Conservation (phyloP, 2,797 vertebrate species). For the Acanthurus leucopareius region DNA sequence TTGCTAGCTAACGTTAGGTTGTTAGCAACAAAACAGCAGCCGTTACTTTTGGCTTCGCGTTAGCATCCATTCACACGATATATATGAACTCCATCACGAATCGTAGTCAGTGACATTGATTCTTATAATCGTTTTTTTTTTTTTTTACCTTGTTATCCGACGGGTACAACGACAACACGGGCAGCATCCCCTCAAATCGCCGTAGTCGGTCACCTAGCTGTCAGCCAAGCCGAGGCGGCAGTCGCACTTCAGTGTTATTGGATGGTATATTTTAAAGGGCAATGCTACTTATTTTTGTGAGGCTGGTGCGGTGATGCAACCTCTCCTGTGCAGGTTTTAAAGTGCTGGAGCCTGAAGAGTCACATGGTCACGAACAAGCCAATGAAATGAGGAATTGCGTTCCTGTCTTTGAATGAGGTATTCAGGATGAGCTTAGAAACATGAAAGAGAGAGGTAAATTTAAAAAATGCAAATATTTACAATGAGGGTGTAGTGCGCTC, state of each 20-base stretch:
- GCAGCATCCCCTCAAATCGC: constrained; percentile 50
- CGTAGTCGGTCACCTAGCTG: constrained; percentile 22
- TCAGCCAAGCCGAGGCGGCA: constrained; percentile 2
- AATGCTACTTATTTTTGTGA: constrained; percentile 17
- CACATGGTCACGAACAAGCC: background rate
- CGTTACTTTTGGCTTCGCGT: background rate
- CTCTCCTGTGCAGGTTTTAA: background rate
- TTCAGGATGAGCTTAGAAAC: background rate
- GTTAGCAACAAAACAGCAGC: constrained; percentile 4
- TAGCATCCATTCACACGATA: too few relatives aligned
- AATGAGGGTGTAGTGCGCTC: too few relatives aligned
- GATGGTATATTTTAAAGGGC: constrained; percentile 69
- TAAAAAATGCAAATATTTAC: background rate
- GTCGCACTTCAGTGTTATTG: constrained; percentile 23
- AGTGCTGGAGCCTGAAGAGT: constrained; percentile 8
- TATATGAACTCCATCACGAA: too few relatives aligned
- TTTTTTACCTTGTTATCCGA: constrained; percentile 60
- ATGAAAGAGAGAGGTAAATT: too few relatives aligned
- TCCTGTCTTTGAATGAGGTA: background rate
- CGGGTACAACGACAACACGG: constrained; percentile 29
- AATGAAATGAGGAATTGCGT: background rate
- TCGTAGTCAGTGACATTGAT: too few relatives aligned
- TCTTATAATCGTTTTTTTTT: background rate
- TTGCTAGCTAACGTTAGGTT: constrained; percentile 27
- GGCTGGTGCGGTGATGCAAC: background rate